Base-by-base conservation (phyloP, 2,797 vertebrate species). In the Furcifer pardalis region DNA sequence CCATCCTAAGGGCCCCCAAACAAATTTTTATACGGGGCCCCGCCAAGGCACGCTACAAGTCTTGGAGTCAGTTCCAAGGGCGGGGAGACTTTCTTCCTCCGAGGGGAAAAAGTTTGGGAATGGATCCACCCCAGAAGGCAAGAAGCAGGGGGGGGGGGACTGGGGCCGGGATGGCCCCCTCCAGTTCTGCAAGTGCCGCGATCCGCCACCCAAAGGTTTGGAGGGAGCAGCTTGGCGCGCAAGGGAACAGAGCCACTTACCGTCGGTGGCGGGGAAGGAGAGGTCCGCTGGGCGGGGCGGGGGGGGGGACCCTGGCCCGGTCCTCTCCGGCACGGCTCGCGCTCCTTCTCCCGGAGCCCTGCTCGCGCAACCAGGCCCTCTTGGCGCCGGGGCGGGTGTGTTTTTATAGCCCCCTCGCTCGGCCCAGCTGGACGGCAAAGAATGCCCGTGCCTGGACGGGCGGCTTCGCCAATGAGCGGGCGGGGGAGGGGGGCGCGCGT, bases 401-500 rank as follows among this genome's bases (percentile, higher is more conserved):
- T 83, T 96, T 98, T 97, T 98, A 98, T 98, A 97, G 94, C 77
- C 63, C 86, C 84, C 85, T 85, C 88, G 81, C 86, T 90, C 87
- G 79, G 91, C 88, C 91, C 85, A 94, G 93, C 93, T 87, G 89
- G 96, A 94, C 95, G 81, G 95, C 95, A 96, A 97, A 97, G 96
- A 97, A 6, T 96, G 95, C n/a, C n/a, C n/a, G n/a, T 96, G 95
- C 94, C 94, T 90, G 95, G 95, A 93, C 95, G 92, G 93, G 94
- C 93, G 81, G 91, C 89, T 87, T 95, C 90, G 94, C 98, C 98
- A 98, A 98, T 98, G 93, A 96, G 96, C 90, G 89, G 87, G 40
- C 71, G 80, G 73, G 30, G 30, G 7, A 15, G 30, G 32, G 71
- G 66, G 7, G 93, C 95, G 96, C 89, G 88, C 86, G 86, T 40